phyloP scores from a whole-genome alignment of 2,888 invertebrate species.

The Pristionchus entomophagus region DNA sequence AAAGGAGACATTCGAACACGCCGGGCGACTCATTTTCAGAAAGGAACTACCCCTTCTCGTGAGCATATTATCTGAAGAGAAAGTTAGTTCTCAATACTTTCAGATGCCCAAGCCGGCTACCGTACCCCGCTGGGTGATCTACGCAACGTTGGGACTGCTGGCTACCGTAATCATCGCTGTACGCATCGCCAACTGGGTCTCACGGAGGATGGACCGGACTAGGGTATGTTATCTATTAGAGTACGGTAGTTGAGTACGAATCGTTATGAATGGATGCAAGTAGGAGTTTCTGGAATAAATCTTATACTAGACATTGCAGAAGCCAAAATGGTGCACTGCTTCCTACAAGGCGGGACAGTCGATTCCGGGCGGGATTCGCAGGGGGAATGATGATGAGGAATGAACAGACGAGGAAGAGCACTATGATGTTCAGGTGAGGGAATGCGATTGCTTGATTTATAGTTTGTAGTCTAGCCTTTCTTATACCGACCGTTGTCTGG shows the following conservation, averaged over 20 bases:
- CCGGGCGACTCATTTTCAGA: background rate
- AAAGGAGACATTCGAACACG: slow-evolving; percentile 9
- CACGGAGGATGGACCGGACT: slow-evolving; percentile 23
- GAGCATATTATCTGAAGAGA: background rate
- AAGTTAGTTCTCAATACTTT: background rate
- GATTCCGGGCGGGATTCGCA: slow-evolving; percentile 41
- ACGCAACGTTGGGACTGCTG: slow-evolving; percentile 15
- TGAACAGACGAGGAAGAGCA: slow-evolving; percentile 45
- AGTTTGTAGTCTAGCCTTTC: too few relatives aligned
- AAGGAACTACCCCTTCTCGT: background rate
- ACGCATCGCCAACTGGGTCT: slow-evolving; percentile 36
- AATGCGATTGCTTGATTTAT: too few relatives aligned
- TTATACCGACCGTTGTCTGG: too few relatives aligned
- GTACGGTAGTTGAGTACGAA: too few relatives aligned
- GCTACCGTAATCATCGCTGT: slow-evolving; percentile 37
- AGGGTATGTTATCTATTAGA: too few relatives aligned
- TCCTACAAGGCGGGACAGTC: slow-evolving; percentile 32
- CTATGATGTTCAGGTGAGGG: slow-evolving; percentile 47
- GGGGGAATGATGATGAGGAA: slow-evolving; percentile 44
- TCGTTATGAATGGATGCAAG: too few relatives aligned
- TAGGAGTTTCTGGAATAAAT: too few relatives aligned
- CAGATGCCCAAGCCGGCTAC: slow-evolving; percentile 29
- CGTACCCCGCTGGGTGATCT: slow-evolving; percentile 44
- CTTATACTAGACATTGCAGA: background rate
- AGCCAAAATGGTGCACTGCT: slow-evolving; percentile 41